Percentiles rank a stretch among this genome's conserved stretches.
phyloP scores from a whole-genome alignment of 2,888 invertebrate genomes.

The Erebia ligea region DNA sequence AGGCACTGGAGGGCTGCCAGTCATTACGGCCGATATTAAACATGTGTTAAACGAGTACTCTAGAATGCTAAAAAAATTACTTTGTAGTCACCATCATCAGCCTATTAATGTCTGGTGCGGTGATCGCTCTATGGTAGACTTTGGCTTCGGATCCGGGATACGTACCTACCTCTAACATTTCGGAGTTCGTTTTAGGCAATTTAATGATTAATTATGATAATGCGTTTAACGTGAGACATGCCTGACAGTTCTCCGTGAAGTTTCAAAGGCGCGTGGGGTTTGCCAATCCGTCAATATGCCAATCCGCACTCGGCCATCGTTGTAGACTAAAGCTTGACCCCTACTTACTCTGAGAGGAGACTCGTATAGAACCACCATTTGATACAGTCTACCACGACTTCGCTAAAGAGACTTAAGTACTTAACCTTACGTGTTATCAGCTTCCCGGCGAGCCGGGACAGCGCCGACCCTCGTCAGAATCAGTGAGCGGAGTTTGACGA shows the following conservation, averaged over 20 bases:
- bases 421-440: constrained; percentile 10
- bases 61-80: background rate
- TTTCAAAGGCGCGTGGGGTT: too few relatives aligned
- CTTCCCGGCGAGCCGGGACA: constrained; percentile 20
- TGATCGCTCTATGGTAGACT: too few relatives aligned
- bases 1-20: constrained; percentile 3
- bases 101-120: background rate
- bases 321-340: too few relatives aligned
- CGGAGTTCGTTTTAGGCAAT: too few relatives aligned
- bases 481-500: constrained; percentile 54
- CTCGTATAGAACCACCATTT: background rate
- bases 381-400: background rate
- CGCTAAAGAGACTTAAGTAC: background rate
- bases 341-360: too few relatives aligned
- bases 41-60: background rate
- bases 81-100: background rate
- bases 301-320: too few relatives aligned
- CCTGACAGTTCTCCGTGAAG: too few relatives aligned
- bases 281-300: too few relatives aligned
- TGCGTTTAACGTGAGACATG: too few relatives aligned
- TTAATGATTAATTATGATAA: too few relatives aligned
- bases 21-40: constrained; percentile 23
- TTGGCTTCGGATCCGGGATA: background rate
- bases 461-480: constrained; percentile 49
- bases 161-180: background rate